phyloP scores from a whole-genome alignment of 2,113 vertebrate species.

The Corythoichthys intestinalis region DNA sequence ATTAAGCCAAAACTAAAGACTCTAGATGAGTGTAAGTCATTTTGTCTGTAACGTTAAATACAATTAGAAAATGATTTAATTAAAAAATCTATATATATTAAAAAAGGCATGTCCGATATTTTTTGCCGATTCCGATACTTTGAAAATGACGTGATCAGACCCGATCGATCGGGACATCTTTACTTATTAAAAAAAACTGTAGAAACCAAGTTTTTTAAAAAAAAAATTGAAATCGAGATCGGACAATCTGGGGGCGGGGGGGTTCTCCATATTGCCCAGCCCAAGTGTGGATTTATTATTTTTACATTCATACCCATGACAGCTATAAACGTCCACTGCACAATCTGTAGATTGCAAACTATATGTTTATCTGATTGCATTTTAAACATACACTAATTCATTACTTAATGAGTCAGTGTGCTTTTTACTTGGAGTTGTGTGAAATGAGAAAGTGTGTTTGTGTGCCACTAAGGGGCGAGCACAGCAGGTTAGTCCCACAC shows the following conservation, averaged over 20 bases:
- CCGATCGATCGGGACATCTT: no score
- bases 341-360: background rate
- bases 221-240: background rate
- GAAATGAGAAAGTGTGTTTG: constrained; percentile 31
- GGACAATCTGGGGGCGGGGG: no score
- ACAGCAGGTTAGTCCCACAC: constrained; percentile 43
- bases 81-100: no score
- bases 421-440: background rate
- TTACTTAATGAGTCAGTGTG: constrained; percentile 8
- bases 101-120: no score
- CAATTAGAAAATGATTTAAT: no score
- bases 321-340: background rate
- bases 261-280: background rate
- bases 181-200: no score
- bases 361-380: constrained; percentile 18
- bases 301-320: background rate
- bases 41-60: no score
- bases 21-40: no score
- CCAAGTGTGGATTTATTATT: background rate
- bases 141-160: no score
- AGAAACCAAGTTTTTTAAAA: background rate
- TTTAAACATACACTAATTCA: constrained; percentile 41
- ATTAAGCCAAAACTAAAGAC: no score
- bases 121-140: no score
- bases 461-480: constrained; percentile 27